Evolutionary conservation across 1,140 invertebrate genomes (phyloP).

Genomic region (Brachionus calyciflorus): DNA sequence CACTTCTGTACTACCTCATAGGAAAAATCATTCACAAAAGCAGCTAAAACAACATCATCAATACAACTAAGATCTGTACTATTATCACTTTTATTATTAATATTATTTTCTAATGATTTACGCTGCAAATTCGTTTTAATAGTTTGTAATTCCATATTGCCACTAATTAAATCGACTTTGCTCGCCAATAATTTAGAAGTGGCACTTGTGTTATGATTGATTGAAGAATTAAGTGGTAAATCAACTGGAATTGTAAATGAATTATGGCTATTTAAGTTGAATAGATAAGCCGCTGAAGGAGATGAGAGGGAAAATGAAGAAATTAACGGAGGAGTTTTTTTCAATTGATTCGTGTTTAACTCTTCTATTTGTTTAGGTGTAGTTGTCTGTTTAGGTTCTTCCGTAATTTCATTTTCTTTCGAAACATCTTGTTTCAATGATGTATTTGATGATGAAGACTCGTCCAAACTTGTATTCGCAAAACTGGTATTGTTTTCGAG

Average conservation of each 20-base stretch:
- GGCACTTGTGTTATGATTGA: neutral
- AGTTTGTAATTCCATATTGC: neutral
- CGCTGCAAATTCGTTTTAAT: neutral
- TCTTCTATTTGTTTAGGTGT: neutral
- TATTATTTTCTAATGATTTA: too few relatives aligned
- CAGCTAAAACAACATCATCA: conserved; percentile 34
- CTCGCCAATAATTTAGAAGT: conserved; percentile 5
- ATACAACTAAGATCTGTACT: conserved; percentile 37
- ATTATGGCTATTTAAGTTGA: neutral
- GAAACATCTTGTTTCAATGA: neutral
- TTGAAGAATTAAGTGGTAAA: neutral
- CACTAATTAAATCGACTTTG: conserved; percentile 12
- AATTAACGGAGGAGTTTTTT: neutral
- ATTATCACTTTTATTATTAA: conserved; percentile 27
- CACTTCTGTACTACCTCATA: conserved; percentile 26
- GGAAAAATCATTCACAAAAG: conserved; percentile 34
- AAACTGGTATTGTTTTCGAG: conserved; percentile 11
- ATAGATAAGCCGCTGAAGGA: conserved; percentile 23
- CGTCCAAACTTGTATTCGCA: too few relatives aligned
- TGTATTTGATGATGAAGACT: neutral
- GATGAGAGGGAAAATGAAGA: conserved; percentile 12
- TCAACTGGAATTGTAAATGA: neutral
- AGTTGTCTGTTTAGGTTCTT: neutral
- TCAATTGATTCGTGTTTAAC: neutral
- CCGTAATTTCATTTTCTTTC: neutral